These are phyloP conservation scores for Calidris pygmaea DNA, from an alignment of 2,113 vertebrate genomes.

Conservation along the genomic window DNA sequence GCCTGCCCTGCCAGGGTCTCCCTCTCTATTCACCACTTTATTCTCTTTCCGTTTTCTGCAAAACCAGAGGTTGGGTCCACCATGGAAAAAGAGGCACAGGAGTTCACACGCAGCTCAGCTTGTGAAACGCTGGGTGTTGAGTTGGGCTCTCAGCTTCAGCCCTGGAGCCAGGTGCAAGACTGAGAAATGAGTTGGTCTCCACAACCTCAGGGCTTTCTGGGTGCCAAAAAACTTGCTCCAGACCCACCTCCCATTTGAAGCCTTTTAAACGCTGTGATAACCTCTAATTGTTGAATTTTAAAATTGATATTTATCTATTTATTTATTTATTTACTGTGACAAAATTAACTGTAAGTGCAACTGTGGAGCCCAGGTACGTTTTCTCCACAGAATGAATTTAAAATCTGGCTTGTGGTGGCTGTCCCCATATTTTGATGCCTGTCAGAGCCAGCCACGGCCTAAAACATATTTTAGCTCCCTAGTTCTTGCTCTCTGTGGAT, in stretches of 20 bases:
- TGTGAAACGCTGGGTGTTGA: neutral
- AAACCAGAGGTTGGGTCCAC: neutral
- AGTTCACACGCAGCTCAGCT: neutral
- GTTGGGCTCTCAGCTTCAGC: neutral
- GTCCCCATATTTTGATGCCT: neutral
- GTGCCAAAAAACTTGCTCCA: neutral
- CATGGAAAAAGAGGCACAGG: neutral
- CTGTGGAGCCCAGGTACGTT: neutral
- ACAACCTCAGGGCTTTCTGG: neutral
- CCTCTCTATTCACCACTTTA: fast-evolving
- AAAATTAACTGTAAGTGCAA: neutral
- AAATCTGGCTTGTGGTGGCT: neutral
- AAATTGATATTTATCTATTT: neutral
- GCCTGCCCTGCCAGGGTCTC: neutral
- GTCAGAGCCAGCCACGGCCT: neutral
- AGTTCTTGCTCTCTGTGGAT: neutral
- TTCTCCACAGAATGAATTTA: neutral
- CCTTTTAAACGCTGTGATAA: neutral
- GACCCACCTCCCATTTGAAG: neutral
- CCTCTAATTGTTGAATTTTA: neutral
- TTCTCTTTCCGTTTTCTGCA: neutral
- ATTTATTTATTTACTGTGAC: neutral
- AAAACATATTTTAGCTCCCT: neutral
- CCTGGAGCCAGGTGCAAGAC: neutral
- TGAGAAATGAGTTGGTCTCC: neutral